Evolutionary conservation across 2,113 vertebrate genomes (phyloP).

Genomic region (Galeopterus variegatus): DNA sequence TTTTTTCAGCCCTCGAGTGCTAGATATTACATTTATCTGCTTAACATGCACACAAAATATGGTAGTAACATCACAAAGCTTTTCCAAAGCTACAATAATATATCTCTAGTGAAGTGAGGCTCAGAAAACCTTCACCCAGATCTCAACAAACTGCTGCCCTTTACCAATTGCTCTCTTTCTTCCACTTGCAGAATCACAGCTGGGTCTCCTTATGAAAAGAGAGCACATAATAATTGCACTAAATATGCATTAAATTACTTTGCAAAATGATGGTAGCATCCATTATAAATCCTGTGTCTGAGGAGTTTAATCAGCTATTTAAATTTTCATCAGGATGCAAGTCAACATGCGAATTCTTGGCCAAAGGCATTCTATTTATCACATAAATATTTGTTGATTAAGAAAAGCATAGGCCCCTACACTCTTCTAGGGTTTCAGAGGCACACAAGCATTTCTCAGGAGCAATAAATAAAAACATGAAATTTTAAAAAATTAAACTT

Average conservation of each 20-base stretch:
- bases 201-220: constrained; percentile 82
- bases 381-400: constrained; percentile 77
- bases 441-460: constrained; percentile 59
- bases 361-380: constrained; percentile 81
- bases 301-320: constrained; percentile 85
- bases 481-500: constrained; percentile 60
- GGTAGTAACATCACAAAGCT: not conserved
- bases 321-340: constrained; percentile 80
- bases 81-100: constrained; percentile 43
- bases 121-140: constrained; percentile 66
- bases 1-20: not conserved
- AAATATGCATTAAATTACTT: constrained; percentile 82
- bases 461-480: constrained; percentile 79
- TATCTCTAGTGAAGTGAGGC: constrained; percentile 19
- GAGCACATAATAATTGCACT: constrained; percentile 83
- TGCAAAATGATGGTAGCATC: constrained; percentile 82
- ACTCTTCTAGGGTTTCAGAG: constrained; percentile 67
- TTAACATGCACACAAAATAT: not conserved
- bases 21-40: constrained; percentile 60
- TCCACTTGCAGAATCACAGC: constrained; percentile 80
- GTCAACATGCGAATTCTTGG: constrained; percentile 75
- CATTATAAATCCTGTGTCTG: constrained; percentile 81
- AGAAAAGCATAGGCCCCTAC: constrained; percentile 10
- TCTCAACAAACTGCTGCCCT: constrained; percentile 65
- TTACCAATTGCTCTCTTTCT: constrained; percentile 76